Base-by-base conservation (phyloP, 2,888 invertebrate genomes). In the Ischnus inquisitorius region DNA sequence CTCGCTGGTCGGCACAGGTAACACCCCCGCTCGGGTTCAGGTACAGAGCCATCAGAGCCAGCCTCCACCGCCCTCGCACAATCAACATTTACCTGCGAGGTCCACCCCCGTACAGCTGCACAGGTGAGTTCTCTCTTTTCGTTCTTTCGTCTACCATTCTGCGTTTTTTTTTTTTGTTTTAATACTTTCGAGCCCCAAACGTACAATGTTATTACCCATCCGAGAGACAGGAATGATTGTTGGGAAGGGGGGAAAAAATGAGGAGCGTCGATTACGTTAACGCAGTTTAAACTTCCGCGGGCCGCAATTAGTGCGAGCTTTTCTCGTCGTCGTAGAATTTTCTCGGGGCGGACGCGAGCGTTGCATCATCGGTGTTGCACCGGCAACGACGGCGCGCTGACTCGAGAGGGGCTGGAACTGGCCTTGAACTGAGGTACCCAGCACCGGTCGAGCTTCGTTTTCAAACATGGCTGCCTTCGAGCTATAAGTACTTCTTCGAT, bases 41-140 rank as follows among this genome's bases (percentile, higher is more conserved):
- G 87, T 88, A 86, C 90, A 90, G 85, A 87, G 87, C 85, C 90
- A 88, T 88, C 90, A 89, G 88, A 84, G 87, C 76, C 90, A 90
- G 85, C 88, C 91, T 82, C 92, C 92, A 86, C 91, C 91, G 87
- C 89, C 92, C 85, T 91, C 91, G 84, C 92, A 93, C 90, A 93
- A 92, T 88, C 93, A 93, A 87, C 92, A 92, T 89, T 89, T 91
- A 89, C 92, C 93, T 76, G 90, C 93, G 78, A 92, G 93, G 86
- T 92, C 93, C 82, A 92, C 93, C 88, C 92, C 92, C 75, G 90
- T 92, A 86, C 92, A 92, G 85, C 89, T 92, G 85, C 93, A 92
- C 89, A 92, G 92, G 92, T 93, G 86, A 91, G 91, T 88, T 79
- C 19, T 68, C 28, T 48, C 8, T 64, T 12, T 48, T 39, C 51